Base-by-base conservation (phyloP, 1,140 invertebrate species). In the Saccostrea cuccullata region DNA sequence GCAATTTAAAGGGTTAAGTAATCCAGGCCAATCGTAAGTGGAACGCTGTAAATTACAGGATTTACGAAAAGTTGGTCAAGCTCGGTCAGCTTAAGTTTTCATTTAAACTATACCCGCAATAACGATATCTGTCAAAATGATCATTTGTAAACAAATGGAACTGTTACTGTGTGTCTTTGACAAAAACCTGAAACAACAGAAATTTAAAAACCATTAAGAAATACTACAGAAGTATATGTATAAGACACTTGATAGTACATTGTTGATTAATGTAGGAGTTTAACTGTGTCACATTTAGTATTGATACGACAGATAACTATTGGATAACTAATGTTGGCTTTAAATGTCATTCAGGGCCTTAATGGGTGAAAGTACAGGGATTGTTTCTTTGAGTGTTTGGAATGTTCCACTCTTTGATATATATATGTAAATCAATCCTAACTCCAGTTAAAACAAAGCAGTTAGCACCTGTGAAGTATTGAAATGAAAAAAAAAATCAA, bases 401-500 rank as follows among this genome's bases (percentile, higher is more conserved):
- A 77, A 77, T 77, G 70, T 17, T 77, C 2, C 11, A 6, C 15
- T 64, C 58, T 77, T 77, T 77, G 70, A 77, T 77, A 77, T 30
- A 77, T 30, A 12, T 77, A 77, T 77, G 70, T 26, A 30, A 77
- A 77, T 77, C 70, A 77, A 77, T 77, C 23, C 9, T 8, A 77
- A 77, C 70, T 77, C 70, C 26, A 30, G 70, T 30, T 77, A 77
- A 17, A 77, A 77, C 70, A 77, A 77, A 30, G 26, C 70, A 36
- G 70, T 13, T 77, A 77, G 23, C 70, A 77, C 70, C 70, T 36
- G 70, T 77, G 70, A 77, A 77, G 30, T 26, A 30, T 77, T 77
- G 13, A 15, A 77, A 26, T 5, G 13, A 77, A 15, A 77, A 77
- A 36, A 36, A 77, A 77, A 30, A 36, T 77, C 2, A 77, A 77